phyloP scores from a whole-genome alignment of 2,888 invertebrate species.

The Heliothis peltigera region DNA sequence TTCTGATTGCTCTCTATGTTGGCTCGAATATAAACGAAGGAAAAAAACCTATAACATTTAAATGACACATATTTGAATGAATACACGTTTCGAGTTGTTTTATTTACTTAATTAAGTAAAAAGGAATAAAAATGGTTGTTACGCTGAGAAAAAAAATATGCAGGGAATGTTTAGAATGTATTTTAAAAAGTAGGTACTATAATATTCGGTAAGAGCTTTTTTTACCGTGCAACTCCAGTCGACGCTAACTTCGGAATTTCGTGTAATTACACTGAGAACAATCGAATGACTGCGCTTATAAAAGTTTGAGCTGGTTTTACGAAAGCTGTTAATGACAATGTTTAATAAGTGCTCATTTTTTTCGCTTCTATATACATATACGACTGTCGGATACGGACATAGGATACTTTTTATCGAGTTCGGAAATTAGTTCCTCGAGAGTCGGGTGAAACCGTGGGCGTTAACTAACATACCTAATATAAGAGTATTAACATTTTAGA shows the following conservation, averaged over 20 bases:
- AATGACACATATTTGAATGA: neutral
- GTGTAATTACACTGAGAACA: slow-evolving; percentile 39
- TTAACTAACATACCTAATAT: no score
- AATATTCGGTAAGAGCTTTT: slow-evolving; percentile 32
- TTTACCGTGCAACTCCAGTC: slow-evolving; percentile 45
- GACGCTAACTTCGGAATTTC: slow-evolving; percentile 39
- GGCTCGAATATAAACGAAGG: slow-evolving; percentile 1
- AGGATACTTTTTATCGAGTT: no score
- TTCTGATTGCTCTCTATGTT: slow-evolving; percentile 53
- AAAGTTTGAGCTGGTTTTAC: slow-evolving; percentile 5
- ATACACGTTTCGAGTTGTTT: slow-evolving; percentile 5
- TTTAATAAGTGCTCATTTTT: no score
- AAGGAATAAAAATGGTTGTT: slow-evolving; percentile 5
- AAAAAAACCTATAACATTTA: neutral
- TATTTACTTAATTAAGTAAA: slow-evolving; percentile 27
- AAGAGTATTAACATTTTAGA: no score
- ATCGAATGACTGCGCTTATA: slow-evolving; percentile 21
- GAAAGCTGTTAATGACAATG: slow-evolving; percentile 8
- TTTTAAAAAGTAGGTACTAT: slow-evolving; percentile 44
- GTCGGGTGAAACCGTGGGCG: no score
- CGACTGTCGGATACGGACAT: no score
- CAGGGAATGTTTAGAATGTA: slow-evolving; percentile 35
- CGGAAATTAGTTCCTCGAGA: no score
- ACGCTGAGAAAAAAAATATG: slow-evolving; percentile 15
- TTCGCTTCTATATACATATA: no score